Evolutionary conservation across 2,888 invertebrate species (phyloP).

Genomic region (Volucella inanis): DNA sequence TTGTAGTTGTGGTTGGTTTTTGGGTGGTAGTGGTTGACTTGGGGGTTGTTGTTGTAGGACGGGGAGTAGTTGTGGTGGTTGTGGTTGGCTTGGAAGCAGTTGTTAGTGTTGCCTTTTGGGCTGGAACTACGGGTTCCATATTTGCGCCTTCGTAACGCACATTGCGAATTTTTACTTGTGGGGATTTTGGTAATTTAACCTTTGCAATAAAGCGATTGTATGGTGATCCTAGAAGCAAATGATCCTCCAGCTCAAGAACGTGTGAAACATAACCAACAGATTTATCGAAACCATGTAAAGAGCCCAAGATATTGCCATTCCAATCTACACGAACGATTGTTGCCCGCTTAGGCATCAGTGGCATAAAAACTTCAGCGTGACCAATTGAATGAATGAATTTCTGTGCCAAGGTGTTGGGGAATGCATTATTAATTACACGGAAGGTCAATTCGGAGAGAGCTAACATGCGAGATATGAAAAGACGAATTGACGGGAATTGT

Average conservation of each 20-base stretch:
- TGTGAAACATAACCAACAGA: slow-evolving; percentile 86
- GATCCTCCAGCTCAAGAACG: slow-evolving; percentile 86
- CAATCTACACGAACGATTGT: slow-evolving; percentile 88
- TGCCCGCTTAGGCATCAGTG: slow-evolving; percentile 82
- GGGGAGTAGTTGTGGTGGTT: slow-evolving; percentile 66
- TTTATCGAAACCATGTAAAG: slow-evolving; percentile 86
- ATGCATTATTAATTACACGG: slow-evolving; percentile 85
- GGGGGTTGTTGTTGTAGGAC: slow-evolving; percentile 66
- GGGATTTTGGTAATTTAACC: slow-evolving; percentile 84
- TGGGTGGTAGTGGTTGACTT: slow-evolving; percentile 76
- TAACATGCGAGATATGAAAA: slow-evolving; percentile 86
- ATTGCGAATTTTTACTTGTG: slow-evolving; percentile 80
- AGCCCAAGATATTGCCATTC: slow-evolving; percentile 88
- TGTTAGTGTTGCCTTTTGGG: slow-evolving; percentile 73
- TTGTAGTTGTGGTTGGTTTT: slow-evolving; percentile 75
- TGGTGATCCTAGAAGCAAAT: slow-evolving; percentile 88
- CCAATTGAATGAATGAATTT: slow-evolving; percentile 88
- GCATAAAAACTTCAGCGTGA: slow-evolving; percentile 84
- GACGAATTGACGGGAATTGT: slow-evolving; percentile 86
- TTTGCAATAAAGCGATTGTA: slow-evolving; percentile 87
- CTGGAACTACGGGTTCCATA: slow-evolving; percentile 77
- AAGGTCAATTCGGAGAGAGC: slow-evolving; percentile 87
- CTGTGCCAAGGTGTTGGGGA: slow-evolving; percentile 87
- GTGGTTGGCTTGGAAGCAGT: slow-evolving; percentile 77
- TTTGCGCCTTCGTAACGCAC: slow-evolving; percentile 81